A percentile compares a stretch with the other conserved stretches of the same genome.
phyloP scores from a whole-genome alignment of 37 sponge, comb jelly and placozoan genomes.

The Cliona cf. orientalis region DNA sequence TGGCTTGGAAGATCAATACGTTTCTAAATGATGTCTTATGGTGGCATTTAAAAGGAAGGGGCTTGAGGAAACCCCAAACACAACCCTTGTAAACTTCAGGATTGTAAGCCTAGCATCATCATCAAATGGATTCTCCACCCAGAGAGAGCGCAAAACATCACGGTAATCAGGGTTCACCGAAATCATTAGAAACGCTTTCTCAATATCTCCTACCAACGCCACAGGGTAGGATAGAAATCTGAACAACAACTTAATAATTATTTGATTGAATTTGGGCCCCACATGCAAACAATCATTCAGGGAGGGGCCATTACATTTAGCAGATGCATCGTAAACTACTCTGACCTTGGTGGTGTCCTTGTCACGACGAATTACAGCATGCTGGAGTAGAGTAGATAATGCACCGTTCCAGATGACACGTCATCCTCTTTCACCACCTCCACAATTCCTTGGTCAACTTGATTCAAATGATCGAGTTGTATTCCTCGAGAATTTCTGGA shows the following conservation, averaged over 20 bases:
- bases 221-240: conserved; percentile 24
- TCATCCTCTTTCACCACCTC: conserved; percentile 11
- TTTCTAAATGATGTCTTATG: not conserved
- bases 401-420: not conserved
- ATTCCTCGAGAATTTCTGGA: conserved; percentile 33
- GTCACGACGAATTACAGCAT: conserved; percentile 25
- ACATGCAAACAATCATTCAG: conserved; percentile 40
- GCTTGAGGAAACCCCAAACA: no score
- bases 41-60: no score
- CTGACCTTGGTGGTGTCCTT: conserved; percentile 29
- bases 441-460: conserved; percentile 15
- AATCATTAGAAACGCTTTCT: conserved; percentile 37
- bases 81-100: conserved; percentile 41
- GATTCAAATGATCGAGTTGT: conserved; percentile 21
- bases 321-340: conserved; percentile 37
- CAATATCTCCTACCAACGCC: conserved; percentile 28
- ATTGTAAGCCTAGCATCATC: not conserved
- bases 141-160: conserved; percentile 51
- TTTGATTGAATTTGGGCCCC: conserved; percentile 40
- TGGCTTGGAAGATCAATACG: conserved; percentile 4
- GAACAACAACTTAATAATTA: conserved; percentile 16
- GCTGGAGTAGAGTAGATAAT: conserved; percentile 45
- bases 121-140: conserved; percentile 23
- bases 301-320: conserved; percentile 31
- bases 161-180: conserved; percentile 33